phyloP scores from a whole-genome alignment of 2,113 vertebrate species.

The Gracilinanus agilis region DNA sequence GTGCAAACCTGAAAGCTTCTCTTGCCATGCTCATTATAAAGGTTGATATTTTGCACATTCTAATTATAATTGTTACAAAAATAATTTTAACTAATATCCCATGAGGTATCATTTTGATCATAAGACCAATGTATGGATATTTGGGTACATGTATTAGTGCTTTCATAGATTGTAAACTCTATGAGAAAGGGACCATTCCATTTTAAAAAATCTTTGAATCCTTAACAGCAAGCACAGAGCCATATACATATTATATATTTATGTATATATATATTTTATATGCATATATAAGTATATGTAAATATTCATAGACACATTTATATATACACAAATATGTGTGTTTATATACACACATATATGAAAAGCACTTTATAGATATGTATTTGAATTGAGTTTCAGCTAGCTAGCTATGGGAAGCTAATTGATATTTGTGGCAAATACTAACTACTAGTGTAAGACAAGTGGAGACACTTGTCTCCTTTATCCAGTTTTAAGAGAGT shows the following conservation, averaged over 20 bases:
- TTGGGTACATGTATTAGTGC: background rate
- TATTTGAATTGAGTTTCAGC: background rate
- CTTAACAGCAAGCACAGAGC: background rate
- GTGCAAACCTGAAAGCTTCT: background rate
- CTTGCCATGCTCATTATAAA: background rate
- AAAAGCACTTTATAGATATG: background rate
- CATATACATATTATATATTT: background rate
- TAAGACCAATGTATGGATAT: background rate
- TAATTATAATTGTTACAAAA: background rate
- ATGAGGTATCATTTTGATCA: background rate
- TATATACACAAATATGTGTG: too few species aligned
- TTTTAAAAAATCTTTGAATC: background rate
- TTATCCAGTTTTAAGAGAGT: background rate
- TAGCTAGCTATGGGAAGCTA: background rate
- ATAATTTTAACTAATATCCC: background rate
- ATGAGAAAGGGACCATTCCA: background rate
- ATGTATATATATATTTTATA: background rate
- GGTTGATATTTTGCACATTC: background rate
- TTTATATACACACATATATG: too few species aligned
- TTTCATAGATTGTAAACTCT: background rate
- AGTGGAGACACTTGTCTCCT: background rate
- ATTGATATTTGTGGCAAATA: background rate
- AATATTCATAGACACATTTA: too few species aligned
- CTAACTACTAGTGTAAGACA: background rate
- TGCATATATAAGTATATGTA: too few species aligned